Conservation (phyloP, 2,797 vertebrate species). For the Gymnocypris eckloni region DNA sequence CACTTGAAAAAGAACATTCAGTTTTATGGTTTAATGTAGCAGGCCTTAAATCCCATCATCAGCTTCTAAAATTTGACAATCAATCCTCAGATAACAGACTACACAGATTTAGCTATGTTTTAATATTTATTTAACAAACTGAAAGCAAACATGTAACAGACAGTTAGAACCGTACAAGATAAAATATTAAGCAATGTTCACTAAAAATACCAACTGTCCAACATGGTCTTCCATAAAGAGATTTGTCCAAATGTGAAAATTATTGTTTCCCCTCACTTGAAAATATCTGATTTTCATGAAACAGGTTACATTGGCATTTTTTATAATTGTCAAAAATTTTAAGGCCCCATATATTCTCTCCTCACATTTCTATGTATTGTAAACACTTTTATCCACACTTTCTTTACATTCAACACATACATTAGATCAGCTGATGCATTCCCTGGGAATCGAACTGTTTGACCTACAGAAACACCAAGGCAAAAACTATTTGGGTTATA, state of each 20-base stretch:
- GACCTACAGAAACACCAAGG: not conserved
- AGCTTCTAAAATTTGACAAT: not conserved
- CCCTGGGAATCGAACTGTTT: not conserved
- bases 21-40: not conserved
- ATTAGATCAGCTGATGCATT: not conserved
- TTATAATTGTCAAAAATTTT: not conserved
- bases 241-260: not conserved
- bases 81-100: not conserved
- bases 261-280: not conserved
- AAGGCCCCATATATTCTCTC: not conserved
- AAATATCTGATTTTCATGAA: no score
- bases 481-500: not conserved
- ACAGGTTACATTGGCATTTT: not conserved
- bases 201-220: not conserved
- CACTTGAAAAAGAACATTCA: conserved; percentile 16
- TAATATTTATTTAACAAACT: not conserved
- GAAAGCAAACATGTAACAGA: not conserved
- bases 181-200: not conserved
- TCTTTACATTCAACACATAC: not conserved
- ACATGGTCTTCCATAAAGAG: not conserved
- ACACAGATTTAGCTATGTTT: not conserved
- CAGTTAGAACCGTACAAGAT: not conserved
- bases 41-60: conserved; percentile 2
- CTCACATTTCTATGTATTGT: not conserved
- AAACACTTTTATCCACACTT: not conserved